Conservation (phyloP, 2,113 vertebrate genomes). For the Mormyrus iriodes region DNA sequence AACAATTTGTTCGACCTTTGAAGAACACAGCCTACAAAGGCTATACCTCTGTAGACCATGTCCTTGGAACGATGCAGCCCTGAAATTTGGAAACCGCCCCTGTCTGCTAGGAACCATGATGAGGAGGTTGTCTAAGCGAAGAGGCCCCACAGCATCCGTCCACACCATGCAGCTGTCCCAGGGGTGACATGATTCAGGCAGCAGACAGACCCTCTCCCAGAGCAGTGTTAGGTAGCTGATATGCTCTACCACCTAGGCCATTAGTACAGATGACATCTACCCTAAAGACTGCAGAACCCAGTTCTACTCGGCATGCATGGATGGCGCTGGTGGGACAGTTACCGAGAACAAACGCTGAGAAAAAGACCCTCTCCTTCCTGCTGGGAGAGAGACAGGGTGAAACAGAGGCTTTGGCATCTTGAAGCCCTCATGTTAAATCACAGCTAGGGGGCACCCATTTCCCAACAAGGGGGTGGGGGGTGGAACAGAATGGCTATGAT, state of each 20-base stretch:
- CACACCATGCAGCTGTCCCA: not conserved
- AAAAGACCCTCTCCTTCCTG: slow-evolving; percentile 72
- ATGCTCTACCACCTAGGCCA: slow-evolving; percentile 45
- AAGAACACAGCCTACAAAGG: not conserved
- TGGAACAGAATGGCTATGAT: not conserved
- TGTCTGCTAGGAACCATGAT: not conserved
- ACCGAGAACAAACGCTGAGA: slow-evolving; percentile 74
- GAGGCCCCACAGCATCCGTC: not conserved
- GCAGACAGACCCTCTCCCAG: slow-evolving; percentile 5
- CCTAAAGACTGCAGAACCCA: slow-evolving; percentile 28
- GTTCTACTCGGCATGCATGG: slow-evolving; percentile 47
- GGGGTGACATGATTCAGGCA: not conserved
- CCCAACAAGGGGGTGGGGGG: too few species aligned
- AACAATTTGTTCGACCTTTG: not conserved
- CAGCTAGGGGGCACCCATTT: not conserved
- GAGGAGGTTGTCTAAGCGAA: not conserved
- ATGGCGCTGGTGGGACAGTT: slow-evolving; percentile 56
- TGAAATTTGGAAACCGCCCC: not conserved
- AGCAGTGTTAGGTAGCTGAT: not conserved
- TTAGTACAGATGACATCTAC: slow-evolving; percentile 40
- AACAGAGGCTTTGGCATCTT: not conserved
- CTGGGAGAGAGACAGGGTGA: slow-evolving; percentile 51
- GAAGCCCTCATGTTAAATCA: not conserved
- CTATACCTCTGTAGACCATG: not conserved
- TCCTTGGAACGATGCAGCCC: not conserved